Percentiles rank a stretch among this genome's conserved stretches.
Evolutionary conservation across 2,113 vertebrate species (phyloP).

Genomic region (Crotalus viridis): DNA sequence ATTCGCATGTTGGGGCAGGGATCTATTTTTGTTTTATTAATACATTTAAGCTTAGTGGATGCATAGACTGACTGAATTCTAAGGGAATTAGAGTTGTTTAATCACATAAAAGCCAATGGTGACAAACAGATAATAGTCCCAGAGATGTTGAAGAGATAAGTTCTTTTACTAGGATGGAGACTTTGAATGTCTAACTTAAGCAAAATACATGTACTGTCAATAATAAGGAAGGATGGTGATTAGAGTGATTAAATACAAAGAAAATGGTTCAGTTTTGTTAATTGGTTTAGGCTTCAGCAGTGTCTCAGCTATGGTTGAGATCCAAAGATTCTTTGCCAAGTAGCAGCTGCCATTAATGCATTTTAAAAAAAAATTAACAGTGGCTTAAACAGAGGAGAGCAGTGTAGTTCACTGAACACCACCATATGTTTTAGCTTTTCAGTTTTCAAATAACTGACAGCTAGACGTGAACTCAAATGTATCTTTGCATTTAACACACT

Average conservation of each 20-base stretch:
- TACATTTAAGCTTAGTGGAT: neutral
- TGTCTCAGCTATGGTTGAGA: neutral
- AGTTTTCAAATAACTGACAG: neutral
- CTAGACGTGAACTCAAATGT: neutral
- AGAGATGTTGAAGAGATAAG: neutral
- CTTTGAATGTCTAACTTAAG: neutral
- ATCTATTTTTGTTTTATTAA: neutral
- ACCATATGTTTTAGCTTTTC: neutral
- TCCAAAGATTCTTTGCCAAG: neutral
- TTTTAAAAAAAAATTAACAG: neutral
- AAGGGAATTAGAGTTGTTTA: neutral
- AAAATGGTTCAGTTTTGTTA: neutral
- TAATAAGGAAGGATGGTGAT: neutral
- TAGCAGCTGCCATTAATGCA: neutral
- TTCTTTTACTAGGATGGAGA: neutral
- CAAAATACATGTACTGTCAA: neutral
- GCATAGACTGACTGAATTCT: neutral
- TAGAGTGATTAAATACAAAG: neutral
- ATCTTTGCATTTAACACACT: neutral
- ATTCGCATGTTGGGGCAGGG: neutral
- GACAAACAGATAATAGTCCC: neutral
- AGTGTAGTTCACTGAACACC: neutral
- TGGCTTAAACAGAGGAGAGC: neutral
- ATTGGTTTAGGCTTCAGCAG: neutral
- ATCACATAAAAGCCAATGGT: fast-evolving